Evolutionary conservation across 2,888 invertebrate species (phyloP).

Genomic region (Xanthia icteritia): DNA sequence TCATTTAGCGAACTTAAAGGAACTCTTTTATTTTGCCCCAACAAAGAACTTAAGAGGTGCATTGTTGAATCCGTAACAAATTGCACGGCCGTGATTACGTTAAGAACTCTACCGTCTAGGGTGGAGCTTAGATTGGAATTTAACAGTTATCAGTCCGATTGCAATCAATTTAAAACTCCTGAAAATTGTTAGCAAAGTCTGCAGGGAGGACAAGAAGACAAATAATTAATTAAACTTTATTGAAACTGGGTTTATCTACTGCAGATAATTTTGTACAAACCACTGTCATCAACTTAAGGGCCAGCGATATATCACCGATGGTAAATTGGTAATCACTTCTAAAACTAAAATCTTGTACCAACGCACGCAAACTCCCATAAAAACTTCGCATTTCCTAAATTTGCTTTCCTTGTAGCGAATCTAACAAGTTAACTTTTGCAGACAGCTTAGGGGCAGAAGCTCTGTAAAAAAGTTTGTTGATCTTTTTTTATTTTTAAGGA

Average conservation of each 20-base stretch:
- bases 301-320: too few relatives aligned
- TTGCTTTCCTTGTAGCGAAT: slow-evolving; percentile 54
- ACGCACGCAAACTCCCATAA: slow-evolving; percentile 32
- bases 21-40: slow-evolving; percentile 85
- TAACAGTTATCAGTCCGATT: slow-evolving; percentile 77
- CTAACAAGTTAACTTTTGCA: slow-evolving; percentile 55
- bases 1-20: slow-evolving; percentile 89
- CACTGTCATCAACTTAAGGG: background rate
- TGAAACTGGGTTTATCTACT: slow-evolving; percentile 10
- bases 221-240: slow-evolving; percentile 65
- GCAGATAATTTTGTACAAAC: background rate
- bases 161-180: slow-evolving; percentile 74
- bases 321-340: background rate
- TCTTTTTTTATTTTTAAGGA: slow-evolving; percentile 72
- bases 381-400: slow-evolving; percentile 50
- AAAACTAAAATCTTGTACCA: slow-evolving; percentile 14
- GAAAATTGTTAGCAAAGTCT: slow-evolving; percentile 61
- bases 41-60: slow-evolving; percentile 88
- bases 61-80: slow-evolving; percentile 90
- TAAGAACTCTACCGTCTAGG: slow-evolving; percentile 78
- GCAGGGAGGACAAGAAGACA: slow-evolving; percentile 38
- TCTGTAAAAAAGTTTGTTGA: slow-evolving; percentile 62
- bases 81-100: slow-evolving; percentile 87
- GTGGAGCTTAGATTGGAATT: slow-evolving; percentile 82
- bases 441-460: slow-evolving; percentile 44